Evolutionary conservation across 2,113 vertebrate species (phyloP).

Genomic region (Anarhynchus alexandrinus): DNA sequence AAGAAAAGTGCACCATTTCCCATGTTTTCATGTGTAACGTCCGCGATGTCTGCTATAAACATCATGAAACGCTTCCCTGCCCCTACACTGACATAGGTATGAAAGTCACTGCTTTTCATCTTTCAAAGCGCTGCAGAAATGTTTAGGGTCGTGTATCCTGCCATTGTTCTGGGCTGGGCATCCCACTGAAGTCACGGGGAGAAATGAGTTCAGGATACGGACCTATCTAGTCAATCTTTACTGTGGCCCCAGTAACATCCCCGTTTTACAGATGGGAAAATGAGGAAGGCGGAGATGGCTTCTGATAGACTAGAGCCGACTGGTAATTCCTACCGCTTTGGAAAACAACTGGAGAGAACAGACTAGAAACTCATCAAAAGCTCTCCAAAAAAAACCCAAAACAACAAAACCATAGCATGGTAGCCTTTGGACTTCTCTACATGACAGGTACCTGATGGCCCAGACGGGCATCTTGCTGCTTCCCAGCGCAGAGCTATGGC

Average conservation of each 20-base stretch:
- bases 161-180: conserved; percentile 66
- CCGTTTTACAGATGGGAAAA: neutral
- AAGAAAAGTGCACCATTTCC: conserved; percentile 43
- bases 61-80: neutral
- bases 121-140: conserved; percentile 18
- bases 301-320: neutral
- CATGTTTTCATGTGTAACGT: conserved; percentile 38
- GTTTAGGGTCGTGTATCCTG: conserved; percentile 60
- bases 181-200: conserved; percentile 52
- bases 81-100: conserved; percentile 25
- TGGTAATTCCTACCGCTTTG: neutral
- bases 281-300: neutral
- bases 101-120: conserved; percentile 1
- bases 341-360: neutral
- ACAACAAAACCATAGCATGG: fast-evolving
- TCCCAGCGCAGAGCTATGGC: neutral
- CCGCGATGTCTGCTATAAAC: conserved; percentile 48
- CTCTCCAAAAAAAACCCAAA: neutral
- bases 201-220: conserved; percentile 60
- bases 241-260: neutral
- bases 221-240: conserved; percentile 56
- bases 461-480: neutral
- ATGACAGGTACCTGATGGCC: neutral
- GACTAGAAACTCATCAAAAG: neutral
- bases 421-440: neutral